Conservation (phyloP, 1,140 invertebrate genomes). For the Euborellia annulipes region DNA sequence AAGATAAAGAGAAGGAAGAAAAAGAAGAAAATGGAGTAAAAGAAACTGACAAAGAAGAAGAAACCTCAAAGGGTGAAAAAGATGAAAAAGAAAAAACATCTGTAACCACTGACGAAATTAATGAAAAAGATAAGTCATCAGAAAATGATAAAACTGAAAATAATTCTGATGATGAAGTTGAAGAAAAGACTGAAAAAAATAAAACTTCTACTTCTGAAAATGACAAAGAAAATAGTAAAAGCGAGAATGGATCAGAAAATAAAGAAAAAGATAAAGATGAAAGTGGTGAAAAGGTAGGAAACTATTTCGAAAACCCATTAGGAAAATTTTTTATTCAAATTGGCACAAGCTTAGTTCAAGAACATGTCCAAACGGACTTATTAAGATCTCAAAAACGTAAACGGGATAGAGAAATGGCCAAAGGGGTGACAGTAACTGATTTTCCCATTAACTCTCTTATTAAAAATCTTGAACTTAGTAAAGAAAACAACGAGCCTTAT, state of each 20-base stretch:
- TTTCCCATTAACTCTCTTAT: constrained; percentile 59
- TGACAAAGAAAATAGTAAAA: constrained; percentile 3
- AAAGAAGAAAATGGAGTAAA: constrained; percentile 1
- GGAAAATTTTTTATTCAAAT: constrained; percentile 89
- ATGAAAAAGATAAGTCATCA: constrained; percentile 4
- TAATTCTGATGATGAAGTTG: neutral
- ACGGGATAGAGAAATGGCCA: constrained; percentile 41
- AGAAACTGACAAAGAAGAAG: neutral
- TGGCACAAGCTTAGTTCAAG: constrained; percentile 78
- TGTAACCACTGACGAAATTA: neutral
- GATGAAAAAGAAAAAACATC: constrained; percentile 1
- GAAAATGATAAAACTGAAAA: neutral
- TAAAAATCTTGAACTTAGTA: constrained; percentile 72
- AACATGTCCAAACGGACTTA: constrained; percentile 82
- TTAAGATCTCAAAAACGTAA: constrained; percentile 74
- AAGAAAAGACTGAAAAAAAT: neutral
- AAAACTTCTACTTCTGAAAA: neutral
- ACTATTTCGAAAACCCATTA: constrained; percentile 69
- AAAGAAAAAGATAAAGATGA: constrained; percentile 5
- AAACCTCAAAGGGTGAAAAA: neutral
- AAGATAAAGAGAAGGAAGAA: neutral
- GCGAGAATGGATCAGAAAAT: constrained; percentile 6
- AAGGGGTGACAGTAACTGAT: constrained; percentile 49
- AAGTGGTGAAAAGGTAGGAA: constrained; percentile 2
- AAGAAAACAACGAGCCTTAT: constrained; percentile 77